phyloP scores from a whole-genome alignment of 2,888 invertebrate genomes.

The Nymphalis urticae region DNA sequence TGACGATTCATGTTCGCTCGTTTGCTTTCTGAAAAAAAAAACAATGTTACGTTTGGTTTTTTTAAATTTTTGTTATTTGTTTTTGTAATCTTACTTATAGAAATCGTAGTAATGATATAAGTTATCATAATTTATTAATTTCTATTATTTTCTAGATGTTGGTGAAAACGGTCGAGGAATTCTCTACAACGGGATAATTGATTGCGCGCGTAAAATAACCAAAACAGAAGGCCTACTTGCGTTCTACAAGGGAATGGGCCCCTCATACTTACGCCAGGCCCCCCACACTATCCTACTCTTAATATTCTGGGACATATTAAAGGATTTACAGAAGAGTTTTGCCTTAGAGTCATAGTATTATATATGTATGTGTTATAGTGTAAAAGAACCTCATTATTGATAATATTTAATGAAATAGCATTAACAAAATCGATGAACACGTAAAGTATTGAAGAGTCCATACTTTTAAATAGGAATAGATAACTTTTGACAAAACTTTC shows the following conservation, averaged over 20 bases:
- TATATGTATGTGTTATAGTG: neutral
- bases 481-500: too few species aligned
- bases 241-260: constrained; percentile 95
- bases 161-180: constrained; percentile 85
- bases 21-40: too few species aligned
- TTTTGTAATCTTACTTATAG: too few species aligned
- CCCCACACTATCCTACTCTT: constrained; percentile 94
- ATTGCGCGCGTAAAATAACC: constrained; percentile 89
- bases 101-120: too few species aligned
- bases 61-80: too few species aligned
- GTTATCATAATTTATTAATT: neutral
- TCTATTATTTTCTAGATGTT: constrained; percentile 69
- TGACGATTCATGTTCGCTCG: too few species aligned
- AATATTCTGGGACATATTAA: constrained; percentile 92
- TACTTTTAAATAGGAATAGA: too few species aligned
- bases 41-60: too few species aligned
- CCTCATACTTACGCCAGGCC: constrained; percentile 93
- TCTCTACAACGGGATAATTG: constrained; percentile 86
- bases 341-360: constrained; percentile 40
- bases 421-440: too few species aligned
- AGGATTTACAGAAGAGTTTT: constrained; percentile 66
- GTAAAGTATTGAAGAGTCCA: too few species aligned
- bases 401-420: too few species aligned
- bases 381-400: too few species aligned
- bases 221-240: constrained; percentile 89